Evolutionary conservation across 1,140 invertebrate genomes (phyloP).

Genomic region (Lucilia sericata): DNA sequence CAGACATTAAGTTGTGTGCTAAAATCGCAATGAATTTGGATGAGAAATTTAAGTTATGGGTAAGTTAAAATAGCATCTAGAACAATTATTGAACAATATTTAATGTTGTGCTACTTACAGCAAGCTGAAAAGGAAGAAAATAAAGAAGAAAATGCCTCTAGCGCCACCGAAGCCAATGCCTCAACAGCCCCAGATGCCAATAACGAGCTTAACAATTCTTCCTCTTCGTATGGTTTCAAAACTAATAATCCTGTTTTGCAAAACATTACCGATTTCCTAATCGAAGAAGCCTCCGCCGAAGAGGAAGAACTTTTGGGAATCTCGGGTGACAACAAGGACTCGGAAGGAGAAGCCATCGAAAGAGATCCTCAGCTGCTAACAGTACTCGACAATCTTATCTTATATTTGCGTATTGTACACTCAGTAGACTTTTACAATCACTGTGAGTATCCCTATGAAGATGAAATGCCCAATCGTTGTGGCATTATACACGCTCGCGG

Average conservation of each 20-base stretch:
- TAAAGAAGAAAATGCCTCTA: neutral
- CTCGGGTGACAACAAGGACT: constrained; percentile 71
- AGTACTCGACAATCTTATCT: constrained; percentile 81
- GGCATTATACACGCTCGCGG: constrained; percentile 98
- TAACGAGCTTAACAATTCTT: neutral
- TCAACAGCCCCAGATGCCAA: neutral
- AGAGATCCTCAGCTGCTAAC: constrained; percentile 81
- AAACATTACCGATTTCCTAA: constrained; percentile 98
- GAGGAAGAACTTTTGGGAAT: constrained; percentile 95
- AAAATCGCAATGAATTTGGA: constrained; percentile 97
- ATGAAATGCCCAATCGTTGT: constrained; percentile 99
- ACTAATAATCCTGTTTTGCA: constrained; percentile 96
- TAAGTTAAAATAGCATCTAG: constrained; percentile 21
- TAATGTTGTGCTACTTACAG: neutral
- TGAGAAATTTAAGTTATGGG: constrained; percentile 85
- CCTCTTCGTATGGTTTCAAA: constrained; percentile 78
- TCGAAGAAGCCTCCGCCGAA: constrained; percentile 98
- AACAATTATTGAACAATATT: too few relatives aligned
- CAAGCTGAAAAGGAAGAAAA: neutral
- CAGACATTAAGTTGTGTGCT: constrained; percentile 94
- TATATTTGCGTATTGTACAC: constrained; percentile 94
- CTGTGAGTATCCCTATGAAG: constrained; percentile 98
- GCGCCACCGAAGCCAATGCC: neutral
- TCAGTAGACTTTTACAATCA: constrained; percentile 98
- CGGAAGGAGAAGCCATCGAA: constrained; percentile 75